Evolutionary conservation across 2,888 invertebrate species (phyloP).

Genomic region (Sinopyrophorus schimmeli): DNA sequence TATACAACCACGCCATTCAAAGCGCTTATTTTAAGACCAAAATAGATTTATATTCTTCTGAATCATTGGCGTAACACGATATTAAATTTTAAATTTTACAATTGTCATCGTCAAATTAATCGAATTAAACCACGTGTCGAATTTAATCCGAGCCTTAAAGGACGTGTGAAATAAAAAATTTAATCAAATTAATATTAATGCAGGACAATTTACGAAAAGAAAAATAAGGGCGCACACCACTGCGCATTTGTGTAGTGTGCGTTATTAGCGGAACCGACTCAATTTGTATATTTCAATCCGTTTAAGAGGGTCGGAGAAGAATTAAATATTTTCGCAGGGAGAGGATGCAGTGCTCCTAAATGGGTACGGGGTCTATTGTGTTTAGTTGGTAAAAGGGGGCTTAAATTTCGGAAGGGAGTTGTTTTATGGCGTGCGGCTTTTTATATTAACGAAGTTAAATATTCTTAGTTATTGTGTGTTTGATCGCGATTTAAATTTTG

Average conservation of each 20-base stretch:
- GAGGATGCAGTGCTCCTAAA: conserved; percentile 48
- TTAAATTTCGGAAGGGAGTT: conserved; percentile 33
- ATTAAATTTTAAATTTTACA: background rate
- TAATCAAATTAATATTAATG: background rate
- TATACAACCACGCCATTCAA: conserved; percentile 11
- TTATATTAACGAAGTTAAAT: conserved; percentile 43
- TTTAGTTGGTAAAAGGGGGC: conserved; percentile 43
- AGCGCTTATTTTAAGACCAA: conserved; percentile 6
- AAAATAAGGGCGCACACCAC: conserved; percentile 7
- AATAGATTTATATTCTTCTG: conserved; percentile 9
- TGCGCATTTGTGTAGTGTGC: conserved; percentile 20
- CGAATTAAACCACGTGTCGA: background rate
- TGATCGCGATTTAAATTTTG: conserved; percentile 40
- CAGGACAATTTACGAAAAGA: background rate
- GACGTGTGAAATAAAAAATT: background rate
- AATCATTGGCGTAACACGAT: conserved; percentile 11
- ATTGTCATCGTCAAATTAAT: background rate
- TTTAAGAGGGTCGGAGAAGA: conserved; percentile 35
- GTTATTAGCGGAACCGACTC: conserved; percentile 50
- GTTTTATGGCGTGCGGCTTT: conserved; percentile 40
- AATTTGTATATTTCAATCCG: conserved; percentile 47
- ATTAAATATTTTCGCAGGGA: conserved; percentile 48
- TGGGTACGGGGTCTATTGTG: conserved; percentile 45
- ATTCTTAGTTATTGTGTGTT: conserved; percentile 36
- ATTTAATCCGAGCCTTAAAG: background rate